phyloP scores from a whole-genome alignment of 1,140 invertebrate genomes.

The Vanessa atalanta region DNA sequence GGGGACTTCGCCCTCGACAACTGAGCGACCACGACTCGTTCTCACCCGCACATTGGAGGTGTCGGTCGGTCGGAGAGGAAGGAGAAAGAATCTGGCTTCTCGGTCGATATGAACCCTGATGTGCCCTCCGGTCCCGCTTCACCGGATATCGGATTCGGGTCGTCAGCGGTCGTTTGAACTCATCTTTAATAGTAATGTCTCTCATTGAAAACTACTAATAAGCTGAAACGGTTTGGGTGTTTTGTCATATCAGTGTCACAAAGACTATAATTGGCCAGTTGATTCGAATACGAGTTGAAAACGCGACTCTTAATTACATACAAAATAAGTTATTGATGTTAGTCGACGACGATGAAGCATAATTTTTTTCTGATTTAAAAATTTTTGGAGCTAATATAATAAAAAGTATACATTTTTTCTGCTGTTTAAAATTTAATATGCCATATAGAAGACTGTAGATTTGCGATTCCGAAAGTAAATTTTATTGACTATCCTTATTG shows the following conservation, averaged over 20 bases:
- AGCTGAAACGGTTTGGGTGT: slow-evolving; percentile 24
- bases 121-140: no score
- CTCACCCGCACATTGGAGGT: neutral
- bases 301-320: neutral
- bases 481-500: neutral
- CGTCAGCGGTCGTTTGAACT: no score
- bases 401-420: neutral
- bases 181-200: neutral
- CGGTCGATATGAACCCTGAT: neutral
- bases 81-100: neutral
- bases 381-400: neutral
- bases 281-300: slow-evolving; percentile 3
- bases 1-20: slow-evolving; percentile 47
- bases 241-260: slow-evolving; percentile 36
- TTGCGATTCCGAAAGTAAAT: neutral
- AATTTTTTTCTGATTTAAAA: neutral
- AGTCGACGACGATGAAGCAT: neutral
- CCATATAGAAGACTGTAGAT: neutral
- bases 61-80: no score
- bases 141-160: no score
- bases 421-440: neutral
- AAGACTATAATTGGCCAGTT: slow-evolving; percentile 27
- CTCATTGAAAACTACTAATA: slow-evolving; percentile 1
- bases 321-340: neutral
- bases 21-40: slow-evolving; percentile 25